phyloP scores from a whole-genome alignment of 2,113 vertebrate genomes.

The Hydrolagus affinis region DNA sequence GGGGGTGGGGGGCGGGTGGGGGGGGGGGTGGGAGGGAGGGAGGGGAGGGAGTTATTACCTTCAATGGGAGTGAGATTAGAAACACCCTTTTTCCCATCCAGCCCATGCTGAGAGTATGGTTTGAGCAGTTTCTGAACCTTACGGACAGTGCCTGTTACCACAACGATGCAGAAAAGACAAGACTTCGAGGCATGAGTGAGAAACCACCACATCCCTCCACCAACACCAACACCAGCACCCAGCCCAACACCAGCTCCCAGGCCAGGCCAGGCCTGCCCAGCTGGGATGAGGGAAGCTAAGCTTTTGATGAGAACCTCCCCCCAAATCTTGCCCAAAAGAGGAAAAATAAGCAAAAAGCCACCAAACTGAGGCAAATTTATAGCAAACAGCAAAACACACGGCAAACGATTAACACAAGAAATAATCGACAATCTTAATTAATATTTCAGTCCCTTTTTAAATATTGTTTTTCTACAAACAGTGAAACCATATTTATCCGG shows the following conservation, averaged over 20 bases:
- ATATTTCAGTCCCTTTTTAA: background rate
- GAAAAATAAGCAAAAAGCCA: constrained; percentile 40
- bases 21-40: too few species aligned
- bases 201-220: constrained; percentile 63
- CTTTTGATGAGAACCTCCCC: constrained; percentile 37
- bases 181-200: constrained; percentile 74
- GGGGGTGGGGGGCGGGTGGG: background rate
- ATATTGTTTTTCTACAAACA: too few species aligned
- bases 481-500: too few species aligned
- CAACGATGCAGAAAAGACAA: constrained; percentile 49
- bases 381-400: constrained; percentile 40
- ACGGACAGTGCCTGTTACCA: constrained; percentile 98
- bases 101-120: constrained; percentile 99
- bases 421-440: background rate
- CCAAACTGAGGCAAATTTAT: constrained; percentile 43
- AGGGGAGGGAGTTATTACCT: constrained; percentile 72
- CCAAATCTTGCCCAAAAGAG: constrained; percentile 34
- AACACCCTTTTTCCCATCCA: constrained; percentile 99
- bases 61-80: constrained; percentile 97
- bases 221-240: constrained; percentile 40
- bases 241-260: constrained; percentile 44
- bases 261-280: constrained; percentile 33
- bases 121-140: constrained; percentile 99
- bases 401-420: constrained; percentile 28
- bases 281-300: constrained; percentile 32